phyloP scores from a whole-genome alignment of 2,797 vertebrate species.

The Iguana delicatissima region DNA sequence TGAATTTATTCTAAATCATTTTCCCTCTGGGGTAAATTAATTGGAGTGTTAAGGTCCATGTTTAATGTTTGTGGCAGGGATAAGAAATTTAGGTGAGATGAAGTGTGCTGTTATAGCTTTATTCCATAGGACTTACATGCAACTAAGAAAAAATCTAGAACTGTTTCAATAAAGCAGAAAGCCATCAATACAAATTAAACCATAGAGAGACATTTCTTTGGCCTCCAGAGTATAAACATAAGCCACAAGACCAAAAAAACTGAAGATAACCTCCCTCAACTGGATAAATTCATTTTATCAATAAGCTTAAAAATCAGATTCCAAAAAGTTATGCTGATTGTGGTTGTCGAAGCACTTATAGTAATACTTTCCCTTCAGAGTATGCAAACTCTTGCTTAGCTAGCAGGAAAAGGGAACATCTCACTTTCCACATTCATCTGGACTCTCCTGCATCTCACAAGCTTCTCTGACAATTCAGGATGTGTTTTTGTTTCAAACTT shows the following conservation, averaged over 20 bases:
- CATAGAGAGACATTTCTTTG: slow-evolving; percentile 30
- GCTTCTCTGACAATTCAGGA: slow-evolving; percentile 24
- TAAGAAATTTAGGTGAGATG: slow-evolving; percentile 63
- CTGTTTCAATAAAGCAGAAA: slow-evolving; percentile 9
- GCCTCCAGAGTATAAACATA: slow-evolving; percentile 34
- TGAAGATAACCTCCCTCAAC: not conserved
- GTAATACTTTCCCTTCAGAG: not conserved
- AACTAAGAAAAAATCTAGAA: slow-evolving; percentile 42
- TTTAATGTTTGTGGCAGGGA: slow-evolving; percentile 58
- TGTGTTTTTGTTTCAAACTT: slow-evolving; percentile 34
- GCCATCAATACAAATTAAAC: slow-evolving; percentile 19
- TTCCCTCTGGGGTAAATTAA: slow-evolving; percentile 64
- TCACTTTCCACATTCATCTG: not conserved
- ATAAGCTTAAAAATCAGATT: slow-evolving; percentile 6
- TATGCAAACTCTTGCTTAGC: not conserved
- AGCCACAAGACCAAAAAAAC: slow-evolving; percentile 23
- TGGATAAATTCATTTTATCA: not conserved
- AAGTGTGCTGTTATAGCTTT: slow-evolving; percentile 59
- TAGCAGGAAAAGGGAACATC: slow-evolving; percentile 32
- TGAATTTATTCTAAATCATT: slow-evolving; percentile 63
- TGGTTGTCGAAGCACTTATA: slow-evolving; percentile 18
- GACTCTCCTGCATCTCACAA: not conserved
- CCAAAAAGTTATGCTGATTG: slow-evolving; percentile 4
- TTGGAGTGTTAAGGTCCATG: slow-evolving; percentile 59
- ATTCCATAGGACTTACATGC: slow-evolving; percentile 52